Conservation (phyloP, 2,113 vertebrate species). For the Cephalopholis sonnerati region DNA sequence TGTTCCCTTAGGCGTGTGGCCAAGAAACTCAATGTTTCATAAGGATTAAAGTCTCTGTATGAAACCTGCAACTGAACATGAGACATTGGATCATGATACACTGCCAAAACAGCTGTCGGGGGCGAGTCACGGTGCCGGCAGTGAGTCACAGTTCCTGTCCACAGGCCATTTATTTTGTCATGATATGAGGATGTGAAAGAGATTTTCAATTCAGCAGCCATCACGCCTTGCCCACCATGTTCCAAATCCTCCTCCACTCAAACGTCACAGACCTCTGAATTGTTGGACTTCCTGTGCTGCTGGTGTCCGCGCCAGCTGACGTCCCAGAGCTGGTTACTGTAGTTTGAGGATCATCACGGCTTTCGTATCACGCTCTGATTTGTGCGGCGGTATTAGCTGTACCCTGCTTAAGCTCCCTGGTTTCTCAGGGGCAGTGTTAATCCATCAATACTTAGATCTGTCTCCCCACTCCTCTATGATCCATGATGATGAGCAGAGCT, state of each 20-base stretch:
- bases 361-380: slow-evolving; percentile 22
- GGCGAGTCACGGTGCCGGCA: slow-evolving; percentile 38
- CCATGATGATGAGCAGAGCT: slow-evolving; percentile 65
- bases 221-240: slow-evolving; percentile 58
- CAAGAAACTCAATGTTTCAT: slow-evolving; percentile 69
- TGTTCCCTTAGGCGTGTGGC: slow-evolving; percentile 59
- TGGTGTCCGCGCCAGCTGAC: slow-evolving; percentile 3
- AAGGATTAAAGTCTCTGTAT: slow-evolving; percentile 66
- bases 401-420: slow-evolving; percentile 26
- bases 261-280: slow-evolving; percentile 42
- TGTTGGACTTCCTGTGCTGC: slow-evolving; percentile 46
- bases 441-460: slow-evolving; percentile 53
- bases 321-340: slow-evolving; percentile 24
- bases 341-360: slow-evolving; percentile 7
- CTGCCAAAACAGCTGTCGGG: slow-evolving; percentile 70
- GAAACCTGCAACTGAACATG: slow-evolving; percentile 64
- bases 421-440: slow-evolving; percentile 56
- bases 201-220: slow-evolving; percentile 59
- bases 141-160: slow-evolving; percentile 61
- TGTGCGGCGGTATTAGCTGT: slow-evolving; percentile 51
- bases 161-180: slow-evolving; percentile 18
- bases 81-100: slow-evolving; percentile 28
- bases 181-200: slow-evolving; percentile 25
- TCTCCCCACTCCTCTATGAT: slow-evolving; percentile 39
- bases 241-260: slow-evolving; percentile 54